Evolutionary conservation across 35 echinoderm and acorn worm genomes (phyloP).

Genomic region (Nesometra sesokonis): DNA sequence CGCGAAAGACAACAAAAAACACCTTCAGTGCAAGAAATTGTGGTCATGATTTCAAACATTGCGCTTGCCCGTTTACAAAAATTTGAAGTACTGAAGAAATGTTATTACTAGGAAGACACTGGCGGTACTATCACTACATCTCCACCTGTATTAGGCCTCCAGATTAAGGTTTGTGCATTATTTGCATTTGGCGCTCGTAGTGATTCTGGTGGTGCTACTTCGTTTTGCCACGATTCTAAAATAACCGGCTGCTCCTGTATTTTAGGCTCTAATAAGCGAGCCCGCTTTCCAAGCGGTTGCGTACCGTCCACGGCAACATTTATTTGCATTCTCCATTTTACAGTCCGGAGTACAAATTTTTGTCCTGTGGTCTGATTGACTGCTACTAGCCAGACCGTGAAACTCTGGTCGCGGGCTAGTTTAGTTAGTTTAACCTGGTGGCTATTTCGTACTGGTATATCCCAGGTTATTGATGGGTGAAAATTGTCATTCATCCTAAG

Average conservation of each 20-base stretch:
- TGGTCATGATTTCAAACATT: not conserved
- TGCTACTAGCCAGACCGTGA: slow-evolving; percentile 94
- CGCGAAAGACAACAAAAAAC: not conserved
- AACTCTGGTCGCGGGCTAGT: slow-evolving; percentile 84
- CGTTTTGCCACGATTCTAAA: slow-evolving; percentile 70
- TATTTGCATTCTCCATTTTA: slow-evolving; percentile 96
- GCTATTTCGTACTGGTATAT: slow-evolving; percentile 87
- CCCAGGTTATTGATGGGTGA: slow-evolving; percentile 95
- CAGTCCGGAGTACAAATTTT: slow-evolving; percentile 87
- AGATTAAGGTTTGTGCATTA: slow-evolving; percentile 94
- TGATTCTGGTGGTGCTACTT: slow-evolving; percentile 79
- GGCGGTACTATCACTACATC: slow-evolving; percentile 87
- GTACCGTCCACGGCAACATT: slow-evolving; percentile 81
- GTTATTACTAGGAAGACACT: slow-evolving; percentile 44
- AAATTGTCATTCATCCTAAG: slow-evolving; percentile 99
- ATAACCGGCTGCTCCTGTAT: slow-evolving; percentile 88
- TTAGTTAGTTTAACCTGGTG: slow-evolving; percentile 81
- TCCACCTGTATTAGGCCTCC: slow-evolving; percentile 64
- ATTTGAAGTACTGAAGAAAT: not conserved
- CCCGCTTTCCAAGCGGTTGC: slow-evolving; percentile 60
- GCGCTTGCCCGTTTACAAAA: not conserved
- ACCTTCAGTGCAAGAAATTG: not conserved
- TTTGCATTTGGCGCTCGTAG: slow-evolving; percentile 93
- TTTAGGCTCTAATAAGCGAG: slow-evolving; percentile 63
- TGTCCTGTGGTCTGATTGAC: slow-evolving; percentile 90